Evolutionary conservation across 1,140 invertebrate species (phyloP).

Genomic region (Drosophila takahashii): DNA sequence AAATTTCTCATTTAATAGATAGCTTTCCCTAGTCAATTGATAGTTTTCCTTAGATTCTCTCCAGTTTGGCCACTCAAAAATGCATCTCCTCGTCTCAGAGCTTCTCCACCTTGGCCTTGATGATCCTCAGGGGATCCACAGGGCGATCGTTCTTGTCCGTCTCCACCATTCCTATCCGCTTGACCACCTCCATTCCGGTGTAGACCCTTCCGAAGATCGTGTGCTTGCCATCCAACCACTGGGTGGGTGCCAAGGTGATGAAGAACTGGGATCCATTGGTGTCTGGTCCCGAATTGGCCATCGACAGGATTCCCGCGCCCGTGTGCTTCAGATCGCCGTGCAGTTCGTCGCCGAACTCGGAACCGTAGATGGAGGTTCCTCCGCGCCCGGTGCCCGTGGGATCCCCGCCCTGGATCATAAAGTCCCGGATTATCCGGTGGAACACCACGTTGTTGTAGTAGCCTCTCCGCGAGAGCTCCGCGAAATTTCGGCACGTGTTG

Average conservation of each 20-base stretch:
- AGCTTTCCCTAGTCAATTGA: too few relatives aligned
- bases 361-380: slow-evolving; percentile 98
- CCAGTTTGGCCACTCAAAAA: background rate
- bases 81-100: slow-evolving; percentile 41
- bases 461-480: slow-evolving; percentile 94
- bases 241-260: slow-evolving; percentile 97
- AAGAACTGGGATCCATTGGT: slow-evolving; percentile 99
- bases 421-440: slow-evolving; percentile 97
- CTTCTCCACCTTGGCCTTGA: slow-evolving; percentile 89
- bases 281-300: slow-evolving; percentile 96
- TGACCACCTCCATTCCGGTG: slow-evolving; percentile 95
- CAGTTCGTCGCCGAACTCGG: slow-evolving; percentile 98
- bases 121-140: slow-evolving; percentile 95
- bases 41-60: too few relatives aligned
- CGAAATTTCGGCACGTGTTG: slow-evolving; percentile 98
- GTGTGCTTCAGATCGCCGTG: slow-evolving; percentile 97
- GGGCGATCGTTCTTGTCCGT: slow-evolving; percentile 96
- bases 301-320: slow-evolving; percentile 89
- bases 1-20: background rate
- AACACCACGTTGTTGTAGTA: slow-evolving; percentile 99
- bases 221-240: slow-evolving; percentile 99
- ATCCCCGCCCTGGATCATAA: slow-evolving; percentile 99
- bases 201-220: slow-evolving; percentile 97
- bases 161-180: slow-evolving; percentile 96
- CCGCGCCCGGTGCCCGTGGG: slow-evolving; percentile 97